Conservation (phyloP, 2,113 vertebrate genomes). For the Oncorhynchus keta region DNA sequence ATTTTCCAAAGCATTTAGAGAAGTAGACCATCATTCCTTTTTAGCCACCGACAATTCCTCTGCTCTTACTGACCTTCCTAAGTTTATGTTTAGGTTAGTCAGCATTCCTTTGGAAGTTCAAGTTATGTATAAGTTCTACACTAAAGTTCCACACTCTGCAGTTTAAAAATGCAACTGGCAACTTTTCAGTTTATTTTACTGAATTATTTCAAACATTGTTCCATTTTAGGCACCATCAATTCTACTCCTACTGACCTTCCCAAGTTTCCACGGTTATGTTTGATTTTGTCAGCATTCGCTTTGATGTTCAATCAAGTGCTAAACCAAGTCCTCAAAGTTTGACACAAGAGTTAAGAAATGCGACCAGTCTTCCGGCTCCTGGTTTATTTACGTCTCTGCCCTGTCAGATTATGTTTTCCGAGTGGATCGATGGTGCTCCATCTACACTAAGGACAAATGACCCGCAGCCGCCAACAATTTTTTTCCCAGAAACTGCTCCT, state of each 20-base stretch:
- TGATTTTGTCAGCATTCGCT: conserved; percentile 24
- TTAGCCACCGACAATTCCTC: too few species aligned
- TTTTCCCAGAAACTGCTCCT: conserved; percentile 31
- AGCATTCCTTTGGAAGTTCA: too few species aligned
- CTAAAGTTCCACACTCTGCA: too few species aligned
- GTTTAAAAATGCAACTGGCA: too few species aligned
- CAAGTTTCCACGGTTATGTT: not conserved
- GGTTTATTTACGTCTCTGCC: conserved; percentile 10
- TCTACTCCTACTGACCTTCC: not conserved
- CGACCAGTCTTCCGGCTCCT: not conserved
- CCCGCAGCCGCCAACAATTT: conserved; percentile 10
- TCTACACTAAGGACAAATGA: conserved; percentile 21
- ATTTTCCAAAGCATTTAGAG: not conserved
- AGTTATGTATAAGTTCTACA: too few species aligned
- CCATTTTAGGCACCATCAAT: too few species aligned
- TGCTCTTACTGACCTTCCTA: too few species aligned
- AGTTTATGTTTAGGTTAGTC: too few species aligned
- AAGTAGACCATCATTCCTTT: not conserved
- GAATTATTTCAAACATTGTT: too few species aligned
- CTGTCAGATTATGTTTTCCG: conserved; percentile 34
- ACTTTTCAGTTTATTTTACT: too few species aligned
- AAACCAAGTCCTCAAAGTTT: conserved; percentile 31
- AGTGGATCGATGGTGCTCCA: conserved; percentile 45
- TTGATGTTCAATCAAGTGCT: conserved; percentile 2
- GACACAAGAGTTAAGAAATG: conserved; percentile 24